phyloP scores from a whole-genome alignment of 1,140 invertebrate genomes.

The Rhopalosiphum padi region DNA sequence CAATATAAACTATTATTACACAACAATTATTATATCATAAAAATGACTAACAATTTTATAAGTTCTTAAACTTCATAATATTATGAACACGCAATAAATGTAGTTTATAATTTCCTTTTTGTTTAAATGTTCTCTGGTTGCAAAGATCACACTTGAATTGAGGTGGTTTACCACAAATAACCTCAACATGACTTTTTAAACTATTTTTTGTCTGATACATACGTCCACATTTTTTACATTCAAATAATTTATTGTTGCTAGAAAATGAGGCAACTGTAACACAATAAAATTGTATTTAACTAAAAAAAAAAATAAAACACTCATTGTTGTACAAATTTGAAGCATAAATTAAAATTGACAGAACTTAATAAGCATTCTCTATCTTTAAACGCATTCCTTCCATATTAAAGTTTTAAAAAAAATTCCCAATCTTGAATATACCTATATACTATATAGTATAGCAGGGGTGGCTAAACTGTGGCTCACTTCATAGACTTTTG shows the following conservation, averaged over 20 bases:
- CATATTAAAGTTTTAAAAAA: background rate
- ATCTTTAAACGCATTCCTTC: background rate
- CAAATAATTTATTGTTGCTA: background rate
- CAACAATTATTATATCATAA: no score
- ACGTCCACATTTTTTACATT: slow-evolving; percentile 56
- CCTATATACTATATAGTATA: no score
- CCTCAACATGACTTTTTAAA: slow-evolving; percentile 65
- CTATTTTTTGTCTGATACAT: slow-evolving; percentile 59
- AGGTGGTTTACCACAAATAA: slow-evolving; percentile 67
- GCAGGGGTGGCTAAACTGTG: no score
- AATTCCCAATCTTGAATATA: background rate
- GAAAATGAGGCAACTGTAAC: background rate
- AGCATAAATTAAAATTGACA: background rate
- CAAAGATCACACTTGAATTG: slow-evolving; percentile 65
- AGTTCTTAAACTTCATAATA: background rate
- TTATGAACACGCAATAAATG: slow-evolving; percentile 54
- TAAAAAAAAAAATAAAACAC: background rate
- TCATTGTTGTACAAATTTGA: background rate
- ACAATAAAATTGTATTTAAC: slow-evolving; percentile 7
- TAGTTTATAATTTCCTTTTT: slow-evolving; percentile 55
- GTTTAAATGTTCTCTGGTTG: slow-evolving; percentile 45
- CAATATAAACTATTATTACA: no score
- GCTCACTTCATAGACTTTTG: no score
- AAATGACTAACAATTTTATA: background rate
- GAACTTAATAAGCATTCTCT: slow-evolving; percentile 5